Percentiles rank a stretch among this genome's conserved stretches.
Evolutionary conservation across 1,140 invertebrate species (phyloP).

Genomic region (Lepidurus couesii): DNA sequence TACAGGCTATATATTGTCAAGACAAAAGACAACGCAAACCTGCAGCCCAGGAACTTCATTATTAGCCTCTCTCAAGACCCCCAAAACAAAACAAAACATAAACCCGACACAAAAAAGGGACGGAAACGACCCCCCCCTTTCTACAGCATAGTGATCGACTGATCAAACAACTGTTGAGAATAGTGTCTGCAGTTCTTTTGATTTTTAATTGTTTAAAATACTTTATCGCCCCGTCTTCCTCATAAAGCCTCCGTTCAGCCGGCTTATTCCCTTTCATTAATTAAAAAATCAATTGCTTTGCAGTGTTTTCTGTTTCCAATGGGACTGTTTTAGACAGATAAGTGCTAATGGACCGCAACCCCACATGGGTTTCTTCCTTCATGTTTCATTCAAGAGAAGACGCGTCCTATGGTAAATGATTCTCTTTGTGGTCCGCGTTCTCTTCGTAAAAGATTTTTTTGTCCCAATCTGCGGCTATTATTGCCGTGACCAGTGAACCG

Average conservation of each 20-base stretch:
- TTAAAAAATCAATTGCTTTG: not conserved
- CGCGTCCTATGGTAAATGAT: not conserved
- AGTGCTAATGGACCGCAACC: not conserved
- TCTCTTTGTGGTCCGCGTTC: not conserved
- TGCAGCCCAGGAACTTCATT: conserved; percentile 21
- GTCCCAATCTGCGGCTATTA: not conserved
- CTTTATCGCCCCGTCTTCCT: not conserved
- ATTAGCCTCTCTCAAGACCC: not conserved
- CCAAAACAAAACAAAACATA: not conserved
- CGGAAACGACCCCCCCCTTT: not conserved
- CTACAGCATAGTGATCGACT: not conserved
- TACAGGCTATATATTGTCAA: conserved; percentile 20
- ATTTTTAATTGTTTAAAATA: not conserved
- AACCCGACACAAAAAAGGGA: not conserved
- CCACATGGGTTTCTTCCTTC: not conserved
- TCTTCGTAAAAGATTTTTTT: not conserved
- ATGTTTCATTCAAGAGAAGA: conserved; percentile 12
- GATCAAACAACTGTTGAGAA: conserved; percentile 11
- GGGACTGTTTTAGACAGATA: conserved; percentile 22
- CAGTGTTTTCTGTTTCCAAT: not conserved
- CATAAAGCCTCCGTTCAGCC: not conserved
- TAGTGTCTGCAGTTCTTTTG: not conserved
- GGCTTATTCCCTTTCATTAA: not conserved
- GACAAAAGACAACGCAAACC: conserved; percentile 14
- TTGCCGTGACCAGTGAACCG: not conserved